Evolutionary conservation across 2,113 vertebrate genomes (phyloP).

Genomic region (Pristiophorus japonicus): DNA sequence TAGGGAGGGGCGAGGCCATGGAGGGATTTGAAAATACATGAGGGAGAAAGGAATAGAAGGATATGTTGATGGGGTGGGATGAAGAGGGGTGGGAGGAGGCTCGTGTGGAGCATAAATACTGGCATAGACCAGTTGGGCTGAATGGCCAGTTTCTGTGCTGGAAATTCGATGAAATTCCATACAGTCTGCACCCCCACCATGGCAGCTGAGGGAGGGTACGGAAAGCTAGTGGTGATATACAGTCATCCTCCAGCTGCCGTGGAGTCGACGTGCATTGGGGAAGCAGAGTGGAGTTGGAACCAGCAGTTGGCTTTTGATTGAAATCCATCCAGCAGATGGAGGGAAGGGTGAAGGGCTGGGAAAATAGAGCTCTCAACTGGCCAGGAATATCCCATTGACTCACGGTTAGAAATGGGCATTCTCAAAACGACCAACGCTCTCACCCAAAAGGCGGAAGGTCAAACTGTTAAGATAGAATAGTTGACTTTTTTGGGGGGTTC

Average conservation of each 20-base stretch:
- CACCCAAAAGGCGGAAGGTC: background rate
- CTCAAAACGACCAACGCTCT: background rate
- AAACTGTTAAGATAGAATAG: background rate
- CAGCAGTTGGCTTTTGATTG: background rate
- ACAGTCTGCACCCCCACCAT: background rate
- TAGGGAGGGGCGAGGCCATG: too few relatives aligned
- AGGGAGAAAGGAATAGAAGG: background rate
- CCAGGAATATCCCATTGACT: too few relatives aligned
- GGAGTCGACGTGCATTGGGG: background rate
- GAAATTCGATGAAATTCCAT: background rate
- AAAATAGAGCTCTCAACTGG: background rate
- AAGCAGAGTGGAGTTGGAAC: background rate
- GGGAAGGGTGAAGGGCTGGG: background rate
- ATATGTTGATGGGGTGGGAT: background rate
- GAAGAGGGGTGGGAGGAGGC: background rate
- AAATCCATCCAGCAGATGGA: background rate
- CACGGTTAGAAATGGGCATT: background rate
- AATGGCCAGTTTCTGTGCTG: background rate
- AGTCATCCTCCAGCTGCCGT: background rate
- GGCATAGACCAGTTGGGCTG: background rate
- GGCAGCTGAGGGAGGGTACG: background rate
- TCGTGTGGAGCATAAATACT: background rate
- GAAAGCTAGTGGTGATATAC: background rate
- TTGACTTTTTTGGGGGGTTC: background rate
- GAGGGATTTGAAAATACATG: too few relatives aligned